These are phyloP conservation scores for Onthophagus taurus DNA, from an alignment of 1,140 invertebrate species.

Conservation along the genomic window DNA sequence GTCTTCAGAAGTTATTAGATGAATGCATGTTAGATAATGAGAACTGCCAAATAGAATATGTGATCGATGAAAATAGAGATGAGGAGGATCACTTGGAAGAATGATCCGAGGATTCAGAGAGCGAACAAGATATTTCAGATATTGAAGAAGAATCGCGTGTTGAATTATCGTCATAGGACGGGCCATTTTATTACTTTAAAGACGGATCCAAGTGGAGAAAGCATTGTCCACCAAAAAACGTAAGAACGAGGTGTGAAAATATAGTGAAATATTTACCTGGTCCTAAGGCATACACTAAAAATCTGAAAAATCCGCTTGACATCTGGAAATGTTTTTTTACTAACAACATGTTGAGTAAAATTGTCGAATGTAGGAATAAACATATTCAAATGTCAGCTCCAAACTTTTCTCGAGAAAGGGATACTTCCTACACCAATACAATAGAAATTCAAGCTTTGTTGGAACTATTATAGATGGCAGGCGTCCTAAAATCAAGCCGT, in stretches of 20 bases:
- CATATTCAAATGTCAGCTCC: neutral
- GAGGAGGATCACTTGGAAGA: neutral
- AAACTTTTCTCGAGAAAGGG: neutral
- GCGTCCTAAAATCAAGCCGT: too few relatives aligned
- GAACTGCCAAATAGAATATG: too few relatives aligned
- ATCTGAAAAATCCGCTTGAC: slow-evolving; percentile 1
- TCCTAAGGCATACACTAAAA: neutral
- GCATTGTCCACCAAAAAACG: neutral
- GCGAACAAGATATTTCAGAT: neutral
- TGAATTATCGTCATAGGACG: neutral
- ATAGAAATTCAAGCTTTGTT: neutral
- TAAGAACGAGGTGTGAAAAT: neutral
- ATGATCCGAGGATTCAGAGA: neutral
- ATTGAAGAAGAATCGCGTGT: neutral
- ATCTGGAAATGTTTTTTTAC: neutral
- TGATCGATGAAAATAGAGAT: too few relatives aligned
- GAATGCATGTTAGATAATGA: too few relatives aligned
- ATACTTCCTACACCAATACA: neutral
- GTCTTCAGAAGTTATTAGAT: too few relatives aligned
- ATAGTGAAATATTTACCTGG: neutral
- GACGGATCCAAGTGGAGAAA: neutral
- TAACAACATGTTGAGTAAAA: neutral
- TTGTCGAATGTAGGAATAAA: neutral
- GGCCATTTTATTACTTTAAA: neutral
- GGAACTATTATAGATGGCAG: too few relatives aligned